phyloP scores from a whole-genome alignment of 64 coral and sea anemone species.

The Anthopleura sola region DNA sequence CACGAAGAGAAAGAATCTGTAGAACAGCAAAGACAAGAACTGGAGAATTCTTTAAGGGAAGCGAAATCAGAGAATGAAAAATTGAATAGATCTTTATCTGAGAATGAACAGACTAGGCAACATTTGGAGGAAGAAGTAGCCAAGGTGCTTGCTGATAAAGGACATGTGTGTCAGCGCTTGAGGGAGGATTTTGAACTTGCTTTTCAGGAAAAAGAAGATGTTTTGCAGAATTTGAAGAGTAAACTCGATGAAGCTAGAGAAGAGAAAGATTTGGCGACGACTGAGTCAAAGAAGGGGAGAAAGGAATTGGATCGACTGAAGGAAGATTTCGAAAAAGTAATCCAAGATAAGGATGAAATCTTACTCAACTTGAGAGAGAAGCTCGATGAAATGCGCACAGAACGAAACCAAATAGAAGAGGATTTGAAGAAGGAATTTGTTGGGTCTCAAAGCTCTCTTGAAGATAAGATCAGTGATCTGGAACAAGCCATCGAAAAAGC shows the following conservation, averaged over 20 bases:
- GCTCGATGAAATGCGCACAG: slow-evolving; percentile 45
- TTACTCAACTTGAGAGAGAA: slow-evolving; percentile 43
- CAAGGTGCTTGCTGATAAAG: slow-evolving; percentile 9
- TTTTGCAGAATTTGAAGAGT: slow-evolving; percentile 23
- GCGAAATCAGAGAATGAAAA: slow-evolving; percentile 27
- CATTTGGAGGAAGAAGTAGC: slow-evolving; percentile 30
- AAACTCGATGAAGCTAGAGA: slow-evolving; percentile 39
- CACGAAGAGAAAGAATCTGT: slow-evolving; percentile 15
- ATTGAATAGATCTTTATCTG: not conserved
- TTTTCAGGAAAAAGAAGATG: slow-evolving; percentile 61
- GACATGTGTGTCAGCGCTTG: slow-evolving; percentile 51
- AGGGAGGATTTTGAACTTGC: slow-evolving; percentile 68
- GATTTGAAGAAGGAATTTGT: not conserved
- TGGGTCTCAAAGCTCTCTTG: slow-evolving; percentile 14
- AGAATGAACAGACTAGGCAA: slow-evolving; percentile 14
- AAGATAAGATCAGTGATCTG: slow-evolving; percentile 40
- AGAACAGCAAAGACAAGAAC: not conserved
- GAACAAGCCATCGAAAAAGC: slow-evolving; percentile 45
- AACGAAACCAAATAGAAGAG: slow-evolving; percentile 47
- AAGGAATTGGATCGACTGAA: slow-evolving; percentile 31
- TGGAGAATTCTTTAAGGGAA: slow-evolving; percentile 21
- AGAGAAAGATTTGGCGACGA: slow-evolving; percentile 20
- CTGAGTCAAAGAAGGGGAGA: not conserved
- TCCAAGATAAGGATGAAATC: slow-evolving; percentile 53
- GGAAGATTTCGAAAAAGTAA: slow-evolving; percentile 46